These are phyloP conservation scores for Sepioteuthis lessoniana DNA, from an alignment of 2,888 invertebrate species.

Conservation along the genomic window DNA sequence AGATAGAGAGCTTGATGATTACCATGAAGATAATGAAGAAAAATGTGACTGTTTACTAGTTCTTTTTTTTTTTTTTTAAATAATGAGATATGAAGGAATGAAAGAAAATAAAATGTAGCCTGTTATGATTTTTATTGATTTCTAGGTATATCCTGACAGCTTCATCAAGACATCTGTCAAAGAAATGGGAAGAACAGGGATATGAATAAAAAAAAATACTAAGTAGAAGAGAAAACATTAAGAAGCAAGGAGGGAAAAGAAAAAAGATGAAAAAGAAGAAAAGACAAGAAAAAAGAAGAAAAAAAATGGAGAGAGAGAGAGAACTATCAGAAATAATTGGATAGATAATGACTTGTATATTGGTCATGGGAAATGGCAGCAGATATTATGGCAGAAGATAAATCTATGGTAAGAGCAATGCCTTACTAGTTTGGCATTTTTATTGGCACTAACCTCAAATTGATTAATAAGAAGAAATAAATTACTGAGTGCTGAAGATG, in stretches of 20 bases:
- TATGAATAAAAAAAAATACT: background rate
- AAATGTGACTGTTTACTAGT: background rate
- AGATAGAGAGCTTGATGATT: background rate
- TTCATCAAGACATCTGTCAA: background rate
- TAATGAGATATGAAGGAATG: constrained; percentile 11
- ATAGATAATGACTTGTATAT: constrained; percentile 38
- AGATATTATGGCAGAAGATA: background rate
- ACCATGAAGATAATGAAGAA: background rate
- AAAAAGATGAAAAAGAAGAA: background rate
- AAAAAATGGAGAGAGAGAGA: background rate
- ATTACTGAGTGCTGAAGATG: background rate
- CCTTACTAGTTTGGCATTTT: background rate
- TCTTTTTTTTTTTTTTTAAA: too few relatives aligned
- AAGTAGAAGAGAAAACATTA: background rate
- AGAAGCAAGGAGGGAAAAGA: background rate
- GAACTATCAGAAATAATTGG: constrained; percentile 43
- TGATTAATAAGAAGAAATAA: background rate
- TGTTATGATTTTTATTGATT: background rate
- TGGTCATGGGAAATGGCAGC: background rate
- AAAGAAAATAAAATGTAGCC: background rate
- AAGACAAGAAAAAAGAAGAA: background rate
- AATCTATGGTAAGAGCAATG: background rate
- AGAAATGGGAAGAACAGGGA: background rate
- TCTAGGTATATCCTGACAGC: background rate
- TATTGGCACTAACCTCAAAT: constrained; percentile 9